Percentiles rank a stretch among this genome's conserved stretches.
Conservation (phyloP, 1,140 invertebrate genomes). For the Drosophila nigrodunni region DNA sequence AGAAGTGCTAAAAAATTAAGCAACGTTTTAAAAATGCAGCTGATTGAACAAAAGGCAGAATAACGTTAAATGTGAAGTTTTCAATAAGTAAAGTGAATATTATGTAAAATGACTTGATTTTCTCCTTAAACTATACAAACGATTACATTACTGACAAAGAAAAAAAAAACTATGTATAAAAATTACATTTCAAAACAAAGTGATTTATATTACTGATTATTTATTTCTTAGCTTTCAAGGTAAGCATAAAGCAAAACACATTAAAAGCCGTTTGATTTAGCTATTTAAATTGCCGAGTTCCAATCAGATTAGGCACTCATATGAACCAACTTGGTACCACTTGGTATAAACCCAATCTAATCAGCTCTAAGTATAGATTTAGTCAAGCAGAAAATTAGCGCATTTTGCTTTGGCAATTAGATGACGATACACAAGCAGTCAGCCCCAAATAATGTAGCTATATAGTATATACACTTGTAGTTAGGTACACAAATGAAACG, state of each 20-base stretch:
- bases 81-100: no score
- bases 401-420: slow-evolving; percentile 62
- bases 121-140: no score
- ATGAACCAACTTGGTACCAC: slow-evolving; percentile 7
- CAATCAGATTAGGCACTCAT: slow-evolving; percentile 14
- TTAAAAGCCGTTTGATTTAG: no score
- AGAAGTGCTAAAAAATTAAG: slow-evolving; percentile 6
- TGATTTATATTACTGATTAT: no score
- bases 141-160: no score
- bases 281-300: no score
- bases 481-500: slow-evolving; percentile 18
- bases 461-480: slow-evolving; percentile 9
- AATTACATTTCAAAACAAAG: no score
- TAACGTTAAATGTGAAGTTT: no score
- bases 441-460: not conserved
- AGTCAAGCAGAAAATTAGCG: slow-evolving; percentile 76
- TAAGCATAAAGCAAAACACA: no score
- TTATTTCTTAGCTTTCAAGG: no score
- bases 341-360: slow-evolving; percentile 21
- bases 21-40: not conserved
- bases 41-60: not conserved
- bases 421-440: slow-evolving; percentile 40
- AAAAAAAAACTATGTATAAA: no score
- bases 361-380: slow-evolving; percentile 53
- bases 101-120: no score